Percentiles rank a stretch among this genome's conserved stretches.
These are phyloP conservation scores for Labeo calbasu DNA, from an alignment of 2,797 vertebrate genomes.

Conservation along the genomic window DNA sequence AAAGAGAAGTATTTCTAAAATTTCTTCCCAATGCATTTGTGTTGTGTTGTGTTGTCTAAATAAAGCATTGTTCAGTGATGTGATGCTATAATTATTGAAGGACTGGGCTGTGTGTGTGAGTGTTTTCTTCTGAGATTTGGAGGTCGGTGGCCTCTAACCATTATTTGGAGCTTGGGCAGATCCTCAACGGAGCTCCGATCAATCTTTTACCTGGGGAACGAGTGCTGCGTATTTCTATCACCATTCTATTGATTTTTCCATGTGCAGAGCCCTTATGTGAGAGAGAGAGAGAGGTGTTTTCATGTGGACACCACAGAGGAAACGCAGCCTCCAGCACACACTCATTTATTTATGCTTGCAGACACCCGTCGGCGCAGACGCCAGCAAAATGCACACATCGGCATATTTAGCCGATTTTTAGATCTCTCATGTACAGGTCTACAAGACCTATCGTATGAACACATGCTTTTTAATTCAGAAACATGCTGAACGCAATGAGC, in stretches of 20 bases:
- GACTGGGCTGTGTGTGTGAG: slow-evolving; percentile 48
- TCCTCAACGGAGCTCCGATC: slow-evolving; percentile 78
- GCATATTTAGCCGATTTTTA: slow-evolving; percentile 60
- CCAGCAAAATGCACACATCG: slow-evolving; percentile 76
- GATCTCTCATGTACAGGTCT: slow-evolving; percentile 38
- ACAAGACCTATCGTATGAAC: not conserved
- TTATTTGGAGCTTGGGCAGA: slow-evolving; percentile 80
- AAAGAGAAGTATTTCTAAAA: slow-evolving; percentile 44
- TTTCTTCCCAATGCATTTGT: slow-evolving; percentile 61
- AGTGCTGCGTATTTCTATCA: slow-evolving; percentile 82
- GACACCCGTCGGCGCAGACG: slow-evolving; percentile 77
- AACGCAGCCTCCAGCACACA: slow-evolving; percentile 72
- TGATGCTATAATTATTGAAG: slow-evolving; percentile 76
- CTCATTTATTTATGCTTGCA: slow-evolving; percentile 78
- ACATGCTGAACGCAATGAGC: slow-evolving; percentile 13
- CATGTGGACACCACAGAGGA: slow-evolving; percentile 69
- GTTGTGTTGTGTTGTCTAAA: slow-evolving; percentile 58
- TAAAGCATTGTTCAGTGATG: slow-evolving; percentile 72
- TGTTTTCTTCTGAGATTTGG: slow-evolving; percentile 74
- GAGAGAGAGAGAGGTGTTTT: slow-evolving; percentile 72
- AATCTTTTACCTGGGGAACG: slow-evolving; percentile 81
- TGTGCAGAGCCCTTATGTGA: slow-evolving; percentile 73
- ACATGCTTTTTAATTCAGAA: slow-evolving; percentile 33
- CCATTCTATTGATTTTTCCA: slow-evolving; percentile 82
- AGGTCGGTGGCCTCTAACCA: slow-evolving; percentile 82